Evolutionary conservation across 2,888 invertebrate genomes (phyloP).

Genomic region (Drosophila neonasuta): DNA sequence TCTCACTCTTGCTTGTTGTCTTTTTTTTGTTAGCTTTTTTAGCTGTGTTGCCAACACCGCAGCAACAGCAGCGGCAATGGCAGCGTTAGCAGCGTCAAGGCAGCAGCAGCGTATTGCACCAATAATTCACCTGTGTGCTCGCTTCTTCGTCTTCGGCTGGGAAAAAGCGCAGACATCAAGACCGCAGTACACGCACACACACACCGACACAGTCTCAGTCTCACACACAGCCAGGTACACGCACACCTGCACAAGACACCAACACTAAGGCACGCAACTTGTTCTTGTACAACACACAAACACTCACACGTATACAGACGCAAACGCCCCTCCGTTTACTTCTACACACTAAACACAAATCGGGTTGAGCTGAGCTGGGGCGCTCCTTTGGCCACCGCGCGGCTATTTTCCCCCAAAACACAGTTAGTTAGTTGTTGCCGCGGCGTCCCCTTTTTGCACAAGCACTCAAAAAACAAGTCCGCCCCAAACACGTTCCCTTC

Average conservation of each 20-base stretch:
- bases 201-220: slow-evolving; percentile 2
- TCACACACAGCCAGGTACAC: slow-evolving; percentile 34
- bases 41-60: slow-evolving; percentile 53
- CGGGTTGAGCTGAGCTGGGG: slow-evolving; percentile 61
- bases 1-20: not conserved
- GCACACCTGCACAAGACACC: slow-evolving; percentile 23
- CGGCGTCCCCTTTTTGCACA: slow-evolving; percentile 62
- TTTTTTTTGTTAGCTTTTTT: slow-evolving; percentile 38
- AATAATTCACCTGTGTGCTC: slow-evolving; percentile 76
- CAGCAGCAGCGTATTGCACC: slow-evolving; percentile 64
- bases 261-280: slow-evolving; percentile 38
- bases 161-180: slow-evolving; percentile 74
- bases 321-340: slow-evolving; percentile 41
- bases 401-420: slow-evolving; percentile 57
- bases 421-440: slow-evolving; percentile 53
- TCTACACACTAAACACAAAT: slow-evolving; percentile 42
- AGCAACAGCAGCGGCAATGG: slow-evolving; percentile 23
- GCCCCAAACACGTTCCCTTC: slow-evolving; percentile 70
- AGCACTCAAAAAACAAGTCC: slow-evolving; percentile 58
- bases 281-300: slow-evolving; percentile 24
- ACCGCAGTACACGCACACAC: slow-evolving; percentile 52
- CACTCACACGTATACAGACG: slow-evolving; percentile 39
- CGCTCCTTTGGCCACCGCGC: slow-evolving; percentile 63
- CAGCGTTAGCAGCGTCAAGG: slow-evolving; percentile 13
- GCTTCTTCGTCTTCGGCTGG: slow-evolving; percentile 63